These are phyloP conservation scores for Scaptomyza cyrtandrae DNA, from an alignment of 2,888 invertebrate species.

Conservation along the genomic window DNA sequence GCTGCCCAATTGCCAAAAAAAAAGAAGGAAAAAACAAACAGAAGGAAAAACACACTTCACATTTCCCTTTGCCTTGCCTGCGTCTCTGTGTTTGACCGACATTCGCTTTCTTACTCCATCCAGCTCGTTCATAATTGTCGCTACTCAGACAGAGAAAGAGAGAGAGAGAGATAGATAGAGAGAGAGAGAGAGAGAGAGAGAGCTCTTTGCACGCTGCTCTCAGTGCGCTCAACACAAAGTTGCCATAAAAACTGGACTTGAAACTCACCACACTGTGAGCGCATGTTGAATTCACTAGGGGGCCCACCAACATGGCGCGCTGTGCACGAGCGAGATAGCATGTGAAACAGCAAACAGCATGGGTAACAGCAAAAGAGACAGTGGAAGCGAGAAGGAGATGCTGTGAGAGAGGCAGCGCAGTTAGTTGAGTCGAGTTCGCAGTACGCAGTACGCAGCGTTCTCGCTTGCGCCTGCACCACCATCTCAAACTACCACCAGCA, in stretches of 20 bases:
- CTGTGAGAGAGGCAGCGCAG: conserved; percentile 15
- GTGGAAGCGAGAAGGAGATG: conserved; percentile 8
- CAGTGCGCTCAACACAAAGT: conserved; percentile 10
- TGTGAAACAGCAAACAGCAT: conserved; percentile 4
- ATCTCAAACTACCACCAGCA: not conserved
- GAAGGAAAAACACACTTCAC: conserved; percentile 3
- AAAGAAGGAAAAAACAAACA: not conserved
- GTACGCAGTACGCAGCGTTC: conserved; percentile 12
- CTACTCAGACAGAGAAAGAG: not conserved
- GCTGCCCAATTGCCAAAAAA: conserved; percentile 25
- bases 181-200: not conserved
- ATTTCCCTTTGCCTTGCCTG: conserved; percentile 20
- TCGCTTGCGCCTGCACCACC: conserved; percentile 41
- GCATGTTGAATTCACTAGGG: conserved; percentile 37
- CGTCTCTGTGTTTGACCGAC: conserved; percentile 40
- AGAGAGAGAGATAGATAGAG: not conserved
- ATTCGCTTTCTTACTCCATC: conserved; percentile 29
- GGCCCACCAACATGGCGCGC: conserved; percentile 60
- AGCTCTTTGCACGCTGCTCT: not conserved
- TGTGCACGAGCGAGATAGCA: conserved; percentile 50
- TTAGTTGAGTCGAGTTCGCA: not conserved
- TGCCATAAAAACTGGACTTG: conserved; percentile 58
- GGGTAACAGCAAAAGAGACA: conserved; percentile 8
- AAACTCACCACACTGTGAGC: conserved; percentile 55
- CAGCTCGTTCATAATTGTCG: not conserved